Percentiles rank a stretch among this genome's conserved stretches.
Conservation (phyloP, 2,113 vertebrate genomes). For the Drymodes brunneopygia region DNA sequence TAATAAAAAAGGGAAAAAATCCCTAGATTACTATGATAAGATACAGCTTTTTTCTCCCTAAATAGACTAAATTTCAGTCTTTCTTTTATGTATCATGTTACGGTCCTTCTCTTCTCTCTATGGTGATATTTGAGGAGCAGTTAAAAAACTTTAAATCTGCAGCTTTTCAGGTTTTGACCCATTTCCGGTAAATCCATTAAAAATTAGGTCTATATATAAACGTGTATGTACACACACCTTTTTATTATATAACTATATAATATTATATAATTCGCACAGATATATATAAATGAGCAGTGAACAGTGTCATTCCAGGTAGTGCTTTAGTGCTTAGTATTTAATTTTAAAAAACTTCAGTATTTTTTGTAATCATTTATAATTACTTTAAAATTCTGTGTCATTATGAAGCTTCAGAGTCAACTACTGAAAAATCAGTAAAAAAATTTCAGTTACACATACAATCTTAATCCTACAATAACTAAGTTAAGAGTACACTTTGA, state of each 20-base stretch:
- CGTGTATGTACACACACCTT: no score
- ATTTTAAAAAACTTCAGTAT: background rate
- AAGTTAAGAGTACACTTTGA: background rate
- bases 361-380: background rate
- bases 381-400: background rate
- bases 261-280: background rate
- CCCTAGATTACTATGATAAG: background rate
- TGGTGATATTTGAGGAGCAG: background rate
- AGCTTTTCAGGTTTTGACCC: background rate
- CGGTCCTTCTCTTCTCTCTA: background rate
- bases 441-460: background rate
- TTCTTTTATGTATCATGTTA: background rate
- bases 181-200: background rate
- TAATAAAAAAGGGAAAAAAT: rapidly evolving
- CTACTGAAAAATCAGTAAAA: background rate
- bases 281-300: background rate
- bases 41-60: background rate
- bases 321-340: background rate
- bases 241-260: background rate
- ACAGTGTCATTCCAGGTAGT: background rate
- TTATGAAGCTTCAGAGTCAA: background rate
- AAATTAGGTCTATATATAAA: no score
- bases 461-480: background rate
- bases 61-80: background rate
- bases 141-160: background rate